These are phyloP conservation scores for Pomacea canaliculata DNA, from an alignment of 2,888 invertebrate species.

Conservation along the genomic window DNA sequence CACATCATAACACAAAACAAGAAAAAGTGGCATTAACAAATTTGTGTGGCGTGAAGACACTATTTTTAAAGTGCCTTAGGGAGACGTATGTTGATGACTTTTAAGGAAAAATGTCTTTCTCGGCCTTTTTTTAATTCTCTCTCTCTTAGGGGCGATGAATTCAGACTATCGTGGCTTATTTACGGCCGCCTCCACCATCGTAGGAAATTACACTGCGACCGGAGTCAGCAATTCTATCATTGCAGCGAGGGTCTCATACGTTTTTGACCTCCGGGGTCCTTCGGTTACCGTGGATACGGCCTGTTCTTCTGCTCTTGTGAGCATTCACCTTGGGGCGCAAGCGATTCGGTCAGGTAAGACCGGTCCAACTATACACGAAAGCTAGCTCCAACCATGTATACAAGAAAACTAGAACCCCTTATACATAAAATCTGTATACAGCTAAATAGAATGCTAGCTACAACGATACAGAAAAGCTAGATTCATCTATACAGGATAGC, in stretches of 20 bases:
- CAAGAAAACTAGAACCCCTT: neutral
- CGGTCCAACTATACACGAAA: slow-evolving; percentile 36
- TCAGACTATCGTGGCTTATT: slow-evolving; percentile 23
- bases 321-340: slow-evolving; percentile 51
- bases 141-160: slow-evolving; percentile 22
- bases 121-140: too few relatives aligned
- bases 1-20: too few relatives aligned
- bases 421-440: neutral
- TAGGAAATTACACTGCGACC: slow-evolving; percentile 40
- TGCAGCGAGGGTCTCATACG: slow-evolving; percentile 17
- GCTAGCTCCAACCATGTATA: slow-evolving; percentile 26
- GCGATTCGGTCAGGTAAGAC: slow-evolving; percentile 36
- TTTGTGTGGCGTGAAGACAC: too few relatives aligned
- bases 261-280: slow-evolving; percentile 28
- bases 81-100: too few relatives aligned
- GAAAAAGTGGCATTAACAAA: too few relatives aligned
- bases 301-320: slow-evolving; percentile 39
- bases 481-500: too few relatives aligned
- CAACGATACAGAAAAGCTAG: neutral
- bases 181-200: slow-evolving; percentile 18
- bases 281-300: slow-evolving; percentile 50
- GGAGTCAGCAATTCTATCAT: slow-evolving; percentile 42
- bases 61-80: too few relatives aligned
- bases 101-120: too few relatives aligned
- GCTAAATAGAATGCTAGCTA: neutral